A percentile compares a stretch with the other conserved stretches of the same genome.
Evolutionary conservation across 1,140 invertebrate species (phyloP).

Genomic region (Bombus pascuorum): DNA sequence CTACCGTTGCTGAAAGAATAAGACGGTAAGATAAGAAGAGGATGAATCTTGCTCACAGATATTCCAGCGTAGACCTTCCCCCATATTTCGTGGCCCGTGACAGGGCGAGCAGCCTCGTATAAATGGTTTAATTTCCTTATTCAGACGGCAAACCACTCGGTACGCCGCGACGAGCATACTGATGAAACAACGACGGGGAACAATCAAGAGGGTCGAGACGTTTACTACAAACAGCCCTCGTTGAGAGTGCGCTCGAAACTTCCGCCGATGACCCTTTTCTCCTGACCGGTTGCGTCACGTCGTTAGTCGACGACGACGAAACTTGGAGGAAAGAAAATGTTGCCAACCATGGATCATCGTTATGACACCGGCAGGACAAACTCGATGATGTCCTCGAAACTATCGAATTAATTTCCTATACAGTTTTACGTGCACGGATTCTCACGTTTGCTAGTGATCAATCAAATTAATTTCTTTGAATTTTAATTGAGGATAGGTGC

Average conservation of each 20-base stretch:
- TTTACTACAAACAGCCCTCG: slow-evolving; percentile 63
- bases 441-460: not conserved
- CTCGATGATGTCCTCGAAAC: not conserved
- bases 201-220: slow-evolving; percentile 62
- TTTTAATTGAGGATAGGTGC: too few relatives aligned
- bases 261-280: slow-evolving; percentile 52
- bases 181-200: slow-evolving; percentile 63
- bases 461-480: too few relatives aligned
- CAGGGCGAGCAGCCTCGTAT: slow-evolving; percentile 33
- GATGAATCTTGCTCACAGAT: not conserved
- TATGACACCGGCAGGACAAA: not conserved
- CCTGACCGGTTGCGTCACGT: slow-evolving; percentile 16
- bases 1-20: slow-evolving; percentile 30
- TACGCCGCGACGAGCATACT: slow-evolving; percentile 50
- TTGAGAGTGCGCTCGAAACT: slow-evolving; percentile 53
- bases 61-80: not conserved
- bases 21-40: not conserved
- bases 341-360: not conserved
- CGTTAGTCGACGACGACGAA: slow-evolving; percentile 41
- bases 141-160: slow-evolving; percentile 53
- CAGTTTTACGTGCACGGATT: not conserved
- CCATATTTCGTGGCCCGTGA: slow-evolving; percentile 30
- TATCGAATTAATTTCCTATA: not conserved
- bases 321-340: not conserved
- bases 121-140: slow-evolving; percentile 68